These are phyloP conservation scores for Phyllotreta striolata DNA, from an alignment of 2,888 invertebrate genomes.

Conservation along the genomic window DNA sequence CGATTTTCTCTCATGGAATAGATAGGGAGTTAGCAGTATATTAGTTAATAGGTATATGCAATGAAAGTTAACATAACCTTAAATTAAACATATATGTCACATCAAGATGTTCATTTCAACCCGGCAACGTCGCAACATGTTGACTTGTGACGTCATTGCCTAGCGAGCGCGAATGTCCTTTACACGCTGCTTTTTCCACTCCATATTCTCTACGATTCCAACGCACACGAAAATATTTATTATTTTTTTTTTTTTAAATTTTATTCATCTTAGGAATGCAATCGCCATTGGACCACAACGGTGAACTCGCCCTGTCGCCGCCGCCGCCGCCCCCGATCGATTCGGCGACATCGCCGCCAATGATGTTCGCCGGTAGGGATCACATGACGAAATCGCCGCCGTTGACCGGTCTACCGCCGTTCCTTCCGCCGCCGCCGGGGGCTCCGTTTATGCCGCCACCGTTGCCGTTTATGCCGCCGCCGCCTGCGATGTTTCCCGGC, in stretches of 20 bases:
- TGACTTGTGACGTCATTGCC: no score
- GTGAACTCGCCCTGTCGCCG: conserved; percentile 62
- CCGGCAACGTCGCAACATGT: no score
- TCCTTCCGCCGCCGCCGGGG: conserved; percentile 71
- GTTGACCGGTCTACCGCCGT: conserved; percentile 66
- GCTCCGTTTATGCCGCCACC: conserved; percentile 72
- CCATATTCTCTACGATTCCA: neutral
- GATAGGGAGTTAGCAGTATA: no score
- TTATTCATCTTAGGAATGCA: no score
- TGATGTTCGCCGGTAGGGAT: conserved; percentile 58
- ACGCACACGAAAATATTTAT: conserved; percentile 20
- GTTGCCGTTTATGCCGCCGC: conserved; percentile 62
- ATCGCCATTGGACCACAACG: conserved; percentile 65
- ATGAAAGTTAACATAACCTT: no score
- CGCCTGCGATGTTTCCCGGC: conserved; percentile 59
- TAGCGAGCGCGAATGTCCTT: no score
- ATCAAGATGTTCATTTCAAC: no score
- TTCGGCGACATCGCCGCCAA: conserved; percentile 61
- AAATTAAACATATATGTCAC: no score
- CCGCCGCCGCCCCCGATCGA: conserved; percentile 60
- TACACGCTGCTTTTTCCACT: no score
- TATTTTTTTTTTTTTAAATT: no score
- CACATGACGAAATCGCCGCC: conserved; percentile 61
- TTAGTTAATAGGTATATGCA: no score
- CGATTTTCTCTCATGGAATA: no score